These are phyloP conservation scores for Synanceia verrucosa DNA, from an alignment of 2,797 vertebrate species.

Conservation along the genomic window DNA sequence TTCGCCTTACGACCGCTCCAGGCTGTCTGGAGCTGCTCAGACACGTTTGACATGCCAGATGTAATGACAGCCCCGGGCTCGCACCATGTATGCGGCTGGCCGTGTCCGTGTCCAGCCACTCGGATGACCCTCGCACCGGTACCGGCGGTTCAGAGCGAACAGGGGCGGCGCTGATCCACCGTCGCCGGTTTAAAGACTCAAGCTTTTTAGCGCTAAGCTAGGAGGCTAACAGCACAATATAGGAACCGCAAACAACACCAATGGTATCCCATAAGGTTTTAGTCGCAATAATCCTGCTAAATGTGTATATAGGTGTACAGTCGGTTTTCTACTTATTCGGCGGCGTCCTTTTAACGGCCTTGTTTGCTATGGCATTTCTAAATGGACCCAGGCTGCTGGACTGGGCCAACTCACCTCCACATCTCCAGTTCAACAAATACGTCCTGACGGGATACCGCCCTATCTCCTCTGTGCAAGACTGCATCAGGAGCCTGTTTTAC, in stretches of 20 bases:
- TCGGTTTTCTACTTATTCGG: slow-evolving; percentile 74
- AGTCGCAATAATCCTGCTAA: slow-evolving; percentile 74
- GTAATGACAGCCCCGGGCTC: slow-evolving; percentile 55
- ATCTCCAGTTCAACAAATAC: slow-evolving; percentile 94
- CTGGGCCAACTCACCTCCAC: slow-evolving; percentile 91
- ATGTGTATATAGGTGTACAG: slow-evolving; percentile 79
- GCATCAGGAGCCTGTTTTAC: slow-evolving; percentile 92
- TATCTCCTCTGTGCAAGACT: slow-evolving; percentile 89
- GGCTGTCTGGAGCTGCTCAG: slow-evolving; percentile 18
- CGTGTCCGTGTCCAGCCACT: slow-evolving; percentile 72
- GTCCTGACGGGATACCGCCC: slow-evolving; percentile 93
- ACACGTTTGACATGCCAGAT: slow-evolving; percentile 50
- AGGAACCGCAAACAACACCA: slow-evolving; percentile 44
- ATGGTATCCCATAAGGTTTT: slow-evolving; percentile 78
- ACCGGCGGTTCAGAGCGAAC: slow-evolving; percentile 56
- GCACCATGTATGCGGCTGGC: slow-evolving; percentile 70
- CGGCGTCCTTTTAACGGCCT: slow-evolving; percentile 70
- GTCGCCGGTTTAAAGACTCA: slow-evolving; percentile 47
- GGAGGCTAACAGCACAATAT: slow-evolving; percentile 64
- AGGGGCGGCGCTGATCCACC: slow-evolving; percentile 52
- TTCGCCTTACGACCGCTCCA: background rate
- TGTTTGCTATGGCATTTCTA: slow-evolving; percentile 87
- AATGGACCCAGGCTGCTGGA: slow-evolving; percentile 91
- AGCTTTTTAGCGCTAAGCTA: slow-evolving; percentile 46
- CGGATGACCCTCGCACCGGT: slow-evolving; percentile 73